phyloP scores from a whole-genome alignment of 2,113 vertebrate genomes.

The Argyrosomus japonicus region DNA sequence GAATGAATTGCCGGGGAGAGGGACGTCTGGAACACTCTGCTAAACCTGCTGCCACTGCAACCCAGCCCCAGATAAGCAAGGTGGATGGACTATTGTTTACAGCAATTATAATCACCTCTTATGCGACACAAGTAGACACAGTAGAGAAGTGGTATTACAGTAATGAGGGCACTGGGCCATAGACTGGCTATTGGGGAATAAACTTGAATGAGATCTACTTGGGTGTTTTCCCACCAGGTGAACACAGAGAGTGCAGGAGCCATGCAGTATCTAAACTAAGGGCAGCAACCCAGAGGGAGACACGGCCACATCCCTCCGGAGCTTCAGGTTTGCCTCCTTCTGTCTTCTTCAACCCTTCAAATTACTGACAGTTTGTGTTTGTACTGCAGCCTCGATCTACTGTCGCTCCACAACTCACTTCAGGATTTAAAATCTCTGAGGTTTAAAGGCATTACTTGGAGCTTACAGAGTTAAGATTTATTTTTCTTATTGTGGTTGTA shows the following conservation, averaged over 20 bases:
- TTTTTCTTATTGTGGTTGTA: not conserved
- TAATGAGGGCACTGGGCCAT: not conserved
- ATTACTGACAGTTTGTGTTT: slow-evolving; percentile 14
- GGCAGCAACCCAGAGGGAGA: not conserved
- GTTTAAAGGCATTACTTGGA: not conserved
- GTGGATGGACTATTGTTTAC: too few relatives aligned
- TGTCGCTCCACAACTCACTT: not conserved
- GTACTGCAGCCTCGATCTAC: not conserved
- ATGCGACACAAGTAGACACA: too few relatives aligned
- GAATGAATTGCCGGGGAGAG: too few relatives aligned
- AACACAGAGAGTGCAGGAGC: slow-evolving; percentile 2
- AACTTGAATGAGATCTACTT: not conserved
- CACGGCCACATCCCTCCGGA: not conserved
- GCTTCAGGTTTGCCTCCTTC: not conserved
- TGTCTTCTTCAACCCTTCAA: not conserved
- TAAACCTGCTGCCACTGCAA: too few relatives aligned
- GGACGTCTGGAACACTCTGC: too few relatives aligned
- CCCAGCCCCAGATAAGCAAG: too few relatives aligned
- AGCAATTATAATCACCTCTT: too few relatives aligned
- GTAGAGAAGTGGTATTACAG: not conserved
- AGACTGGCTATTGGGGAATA: not conserved
- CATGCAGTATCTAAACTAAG: not conserved
- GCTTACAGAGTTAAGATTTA: too few relatives aligned
- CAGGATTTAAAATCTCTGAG: not conserved
- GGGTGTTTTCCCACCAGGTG: not conserved